Conservation (phyloP, 2,888 invertebrate species). For the Mythimna vitellina region DNA sequence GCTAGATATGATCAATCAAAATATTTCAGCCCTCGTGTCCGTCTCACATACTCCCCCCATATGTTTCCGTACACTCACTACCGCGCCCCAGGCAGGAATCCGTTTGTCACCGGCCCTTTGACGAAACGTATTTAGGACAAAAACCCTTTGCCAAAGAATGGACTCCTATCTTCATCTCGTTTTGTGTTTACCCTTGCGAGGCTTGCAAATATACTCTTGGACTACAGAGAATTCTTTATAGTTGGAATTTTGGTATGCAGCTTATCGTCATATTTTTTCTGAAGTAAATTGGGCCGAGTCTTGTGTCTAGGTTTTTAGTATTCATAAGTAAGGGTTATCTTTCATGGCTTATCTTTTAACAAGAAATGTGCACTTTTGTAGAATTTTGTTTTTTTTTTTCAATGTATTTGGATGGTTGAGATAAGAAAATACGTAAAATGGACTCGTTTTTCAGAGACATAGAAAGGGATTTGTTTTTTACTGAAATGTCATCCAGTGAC, state of each 20-base stretch:
- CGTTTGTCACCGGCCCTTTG: constrained; percentile 84
- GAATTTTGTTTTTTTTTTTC: not conserved
- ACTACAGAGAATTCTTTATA: constrained; percentile 57
- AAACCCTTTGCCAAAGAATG: constrained; percentile 77
- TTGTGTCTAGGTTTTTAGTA: constrained; percentile 27
- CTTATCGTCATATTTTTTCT: constrained; percentile 48
- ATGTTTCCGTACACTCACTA: constrained; percentile 57
- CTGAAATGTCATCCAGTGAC: too few relatives aligned
- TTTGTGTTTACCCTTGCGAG: constrained; percentile 76
- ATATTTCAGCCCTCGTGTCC: not conserved
- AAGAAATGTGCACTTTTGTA: too few relatives aligned
- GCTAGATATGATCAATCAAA: not conserved
- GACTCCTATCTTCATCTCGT: constrained; percentile 79
- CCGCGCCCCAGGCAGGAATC: constrained; percentile 80
- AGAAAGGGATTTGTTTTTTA: too few relatives aligned
- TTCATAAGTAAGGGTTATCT: constrained; percentile 20
- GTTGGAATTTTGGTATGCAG: constrained; percentile 34
- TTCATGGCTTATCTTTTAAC: not conserved
- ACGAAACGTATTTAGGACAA: constrained; percentile 84
- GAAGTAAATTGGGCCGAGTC: not conserved
- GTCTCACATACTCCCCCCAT: constrained; percentile 52
- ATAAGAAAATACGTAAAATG: too few relatives aligned
- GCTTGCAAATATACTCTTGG: constrained; percentile 72
- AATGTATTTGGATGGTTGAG: too few relatives aligned
- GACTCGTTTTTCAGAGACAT: too few relatives aligned